A percentile compares a stretch with the other conserved stretches of the same genome.
Evolutionary conservation across 2,888 invertebrate genomes (phyloP).

Genomic region (Heliconius hortense): DNA sequence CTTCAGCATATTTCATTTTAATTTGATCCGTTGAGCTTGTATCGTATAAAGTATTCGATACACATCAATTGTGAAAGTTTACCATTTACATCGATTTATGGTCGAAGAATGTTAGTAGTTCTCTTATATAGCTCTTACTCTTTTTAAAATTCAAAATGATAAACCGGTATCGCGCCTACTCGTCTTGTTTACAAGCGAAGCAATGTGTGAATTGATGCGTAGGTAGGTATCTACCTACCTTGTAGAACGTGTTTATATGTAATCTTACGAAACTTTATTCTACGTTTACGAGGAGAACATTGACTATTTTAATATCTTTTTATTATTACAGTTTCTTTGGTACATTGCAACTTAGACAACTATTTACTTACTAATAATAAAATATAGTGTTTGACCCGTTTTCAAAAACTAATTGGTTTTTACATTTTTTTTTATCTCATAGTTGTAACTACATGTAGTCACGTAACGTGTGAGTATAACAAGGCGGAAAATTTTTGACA

Average conservation of each 20-base stretch:
- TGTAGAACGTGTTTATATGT: conserved; percentile 21
- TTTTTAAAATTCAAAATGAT: conserved; percentile 32
- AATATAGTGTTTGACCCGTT: background rate
- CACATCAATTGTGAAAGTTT: conserved; percentile 37
- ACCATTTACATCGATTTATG: conserved; percentile 33
- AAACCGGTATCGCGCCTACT: conserved; percentile 40
- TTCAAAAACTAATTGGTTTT: background rate
- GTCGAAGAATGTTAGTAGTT: conserved; percentile 40
- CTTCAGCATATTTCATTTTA: background rate
- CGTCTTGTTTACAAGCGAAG: conserved; percentile 27
- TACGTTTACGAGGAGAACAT: background rate
- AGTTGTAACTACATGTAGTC: background rate
- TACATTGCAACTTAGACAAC: background rate
- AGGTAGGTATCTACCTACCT: conserved; percentile 12
- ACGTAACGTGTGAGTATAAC: background rate
- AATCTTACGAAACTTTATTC: conserved; percentile 13
- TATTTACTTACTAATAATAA: background rate
- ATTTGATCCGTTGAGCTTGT: background rate
- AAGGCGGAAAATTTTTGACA: background rate
- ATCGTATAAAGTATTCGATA: background rate
- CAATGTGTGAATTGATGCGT: conserved; percentile 24
- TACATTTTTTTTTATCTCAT: background rate
- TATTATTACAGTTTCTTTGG: background rate
- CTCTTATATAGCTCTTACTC: conserved; percentile 34
- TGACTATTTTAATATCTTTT: conserved; percentile 1